Base-by-base conservation (phyloP, 2,888 invertebrate species). In the Plutella xylostella region DNA sequence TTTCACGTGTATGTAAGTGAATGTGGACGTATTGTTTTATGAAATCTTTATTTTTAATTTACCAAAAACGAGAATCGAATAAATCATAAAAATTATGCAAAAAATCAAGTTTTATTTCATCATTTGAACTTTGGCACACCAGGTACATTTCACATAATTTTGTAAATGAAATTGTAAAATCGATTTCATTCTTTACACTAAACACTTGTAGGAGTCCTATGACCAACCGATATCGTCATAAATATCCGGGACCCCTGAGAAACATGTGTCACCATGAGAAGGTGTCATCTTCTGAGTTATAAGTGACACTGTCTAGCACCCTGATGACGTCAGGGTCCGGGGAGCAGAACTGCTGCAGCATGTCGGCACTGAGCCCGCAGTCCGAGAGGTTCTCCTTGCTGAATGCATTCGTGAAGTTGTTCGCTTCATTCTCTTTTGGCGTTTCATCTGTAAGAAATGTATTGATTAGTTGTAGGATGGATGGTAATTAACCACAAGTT, bases 341-440 rank as follows among this genome's bases (percentile, higher is more conserved):
- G 0, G 85, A 85, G 61, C 92, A 92, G 69, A 92, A 90, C 47
- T 86, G 83, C 53, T 87, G 85, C n/a, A 92, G 68, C 61, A 90
- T 77, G 19, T 79, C 76, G 6, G 86, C 72, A 51, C 77, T 87
- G 22, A 95, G 82, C 5, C 96, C 96, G 64, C 94, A 94, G 68
- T 95, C 96, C 0, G 92, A 92, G n/a, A 96, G 85, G 72, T 93
- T 94, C 71, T 93, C 93, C 59, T 91, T 88, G 41, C 90, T 90
- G 73, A 96, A 95, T 1, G 92, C 90, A 63, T 74, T 85, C 55
- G 76, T 77, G 54, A 78, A 86, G 57, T 79, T 72, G 55, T 77
- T 85, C 14, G 85, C 74, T 44, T 77, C 73, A 43, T 85, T 77
- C 48, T 77, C 74, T 59, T 83, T 84, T n/a, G 74, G 63, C 15